Evolutionary conservation across 30 jellyfish, hydroid and myxozoan genomes (phyloP), one percentile per base, ranked within the genome.

Genomic region (Pelagia noctiluca): DNA sequence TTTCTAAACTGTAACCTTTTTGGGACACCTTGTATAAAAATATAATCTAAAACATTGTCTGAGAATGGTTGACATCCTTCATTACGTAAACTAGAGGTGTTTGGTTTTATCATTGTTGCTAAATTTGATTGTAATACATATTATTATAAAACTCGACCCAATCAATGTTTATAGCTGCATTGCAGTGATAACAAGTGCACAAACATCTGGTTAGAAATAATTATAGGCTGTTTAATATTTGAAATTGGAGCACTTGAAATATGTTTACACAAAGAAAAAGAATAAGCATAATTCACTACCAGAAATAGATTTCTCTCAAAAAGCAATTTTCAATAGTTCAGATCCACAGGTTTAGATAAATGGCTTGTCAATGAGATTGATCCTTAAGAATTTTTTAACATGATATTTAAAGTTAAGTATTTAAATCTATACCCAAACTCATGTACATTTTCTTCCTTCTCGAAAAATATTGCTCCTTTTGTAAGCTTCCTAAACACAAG

Each of bases 361-460:
- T 52, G 68, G 68, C 68, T 52, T 52, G 68, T 52, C 68, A 52
- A 52, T 52, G 68, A 52, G 68, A 52, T 52, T 52, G 68, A 52
- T 52, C 68, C 68, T 52, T 52, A 52, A 52, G 68, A 52, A 52
- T 52, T 52, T 52, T 52, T 52, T 52, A 52, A 52, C 68, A 52
- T 52, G 68, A 52, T 52, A 19, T 52, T 52, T 52, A 52, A 52
- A 52, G 68, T 52, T 52, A 52, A 52, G 68, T 52, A 30, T 3
- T 42, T 3, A 52, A 52, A 52, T 52, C 68, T 52, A 3, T 19
- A 52, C 26, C 68, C 26, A 52, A 3, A 52, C 68, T 19, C 68
- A 52, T 52, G 68, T 52, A 52, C 68, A 52, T 52, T 8, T 52
- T 52, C 68, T 52, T 52, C 68, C 68, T 52, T 52, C 21, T 52